A percentile compares a stretch with the other conserved stretches of the same genome.
These are phyloP conservation scores for Drosophila jambulina DNA, from an alignment of 1,140 invertebrate species.

Conservation along the genomic window DNA sequence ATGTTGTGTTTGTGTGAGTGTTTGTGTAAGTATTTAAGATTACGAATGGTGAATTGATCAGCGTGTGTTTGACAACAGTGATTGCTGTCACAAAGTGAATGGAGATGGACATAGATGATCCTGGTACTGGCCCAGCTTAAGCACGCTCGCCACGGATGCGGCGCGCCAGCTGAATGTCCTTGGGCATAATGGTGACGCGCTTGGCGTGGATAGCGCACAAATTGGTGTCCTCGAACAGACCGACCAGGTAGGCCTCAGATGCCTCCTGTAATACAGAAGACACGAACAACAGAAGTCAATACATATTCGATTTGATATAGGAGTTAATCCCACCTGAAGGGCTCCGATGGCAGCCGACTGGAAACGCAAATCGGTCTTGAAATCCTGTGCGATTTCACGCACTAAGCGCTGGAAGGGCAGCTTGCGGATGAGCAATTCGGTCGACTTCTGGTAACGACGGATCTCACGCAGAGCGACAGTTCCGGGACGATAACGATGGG, in stretches of 20 bases:
- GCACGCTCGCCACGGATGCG: constrained; percentile 91
- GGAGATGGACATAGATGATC: constrained; percentile 13
- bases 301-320: background rate
- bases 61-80: background rate
- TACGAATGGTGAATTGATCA: constrained; percentile 2
- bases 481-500: constrained; percentile 91
- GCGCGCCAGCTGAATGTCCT: constrained; percentile 94
- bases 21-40: constrained; percentile 1
- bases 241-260: constrained; percentile 94
- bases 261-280: constrained; percentile 88
- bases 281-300: background rate
- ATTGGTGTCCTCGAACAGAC: constrained; percentile 93
- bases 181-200: constrained; percentile 96
- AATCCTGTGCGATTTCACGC: constrained; percentile 94
- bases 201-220: constrained; percentile 96
- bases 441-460: constrained; percentile 93
- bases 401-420: constrained; percentile 94
- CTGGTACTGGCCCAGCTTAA: constrained; percentile 82
- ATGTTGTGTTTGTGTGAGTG: background rate
- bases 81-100: background rate
- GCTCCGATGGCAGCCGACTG: constrained; percentile 92
- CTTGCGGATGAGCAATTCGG: constrained; percentile 93
- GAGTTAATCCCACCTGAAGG: constrained; percentile 86
- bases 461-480: constrained; percentile 96
- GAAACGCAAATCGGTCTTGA: constrained; percentile 92